A percentile compares a stretch with the other conserved stretches of the same genome.
Conservation (phyloP, 2,888 invertebrate species). For the Carterocephalus palaemon region DNA sequence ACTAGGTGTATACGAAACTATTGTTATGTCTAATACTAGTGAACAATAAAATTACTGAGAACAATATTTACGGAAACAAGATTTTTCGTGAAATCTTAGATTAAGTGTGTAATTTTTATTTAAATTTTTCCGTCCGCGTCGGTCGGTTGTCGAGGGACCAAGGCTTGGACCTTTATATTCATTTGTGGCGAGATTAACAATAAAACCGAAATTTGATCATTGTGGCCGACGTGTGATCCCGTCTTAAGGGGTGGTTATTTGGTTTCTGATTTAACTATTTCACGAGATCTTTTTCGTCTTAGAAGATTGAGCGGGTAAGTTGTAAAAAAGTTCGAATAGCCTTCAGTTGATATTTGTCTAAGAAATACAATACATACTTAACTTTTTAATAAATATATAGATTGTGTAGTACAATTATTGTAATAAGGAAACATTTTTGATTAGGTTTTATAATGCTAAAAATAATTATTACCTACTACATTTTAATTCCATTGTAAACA, state of each 20-base stretch:
- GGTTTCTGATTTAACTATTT: background rate
- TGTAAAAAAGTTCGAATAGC: background rate
- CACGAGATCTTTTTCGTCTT: conserved; percentile 15
- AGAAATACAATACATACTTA: too few species aligned
- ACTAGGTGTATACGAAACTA: too few species aligned
- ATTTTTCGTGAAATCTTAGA: conserved; percentile 50
- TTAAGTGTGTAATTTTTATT: conserved; percentile 49
- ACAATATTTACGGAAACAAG: conserved; percentile 38
- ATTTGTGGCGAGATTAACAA: conserved; percentile 73
- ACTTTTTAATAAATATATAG: too few species aligned
- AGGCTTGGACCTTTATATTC: conserved; percentile 60
- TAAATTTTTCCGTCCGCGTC: conserved; percentile 44
- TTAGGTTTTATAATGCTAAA: too few species aligned
- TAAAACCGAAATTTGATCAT: conserved; percentile 79
- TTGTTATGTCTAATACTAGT: too few species aligned
- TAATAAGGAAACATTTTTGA: too few species aligned
- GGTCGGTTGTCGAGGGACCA: conserved; percentile 53
- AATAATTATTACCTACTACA: too few species aligned
- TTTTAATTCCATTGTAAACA: too few species aligned
- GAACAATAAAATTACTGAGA: too few species aligned
- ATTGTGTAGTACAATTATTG: too few species aligned
- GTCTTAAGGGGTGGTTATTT: conserved; percentile 53
- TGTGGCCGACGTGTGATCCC: conserved; percentile 52
- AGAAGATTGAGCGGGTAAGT: background rate
- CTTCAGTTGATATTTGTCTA: too few species aligned